These are phyloP conservation scores for Scarus forsteni DNA, from an alignment of 2,797 vertebrate genomes.

Conservation along the genomic window DNA sequence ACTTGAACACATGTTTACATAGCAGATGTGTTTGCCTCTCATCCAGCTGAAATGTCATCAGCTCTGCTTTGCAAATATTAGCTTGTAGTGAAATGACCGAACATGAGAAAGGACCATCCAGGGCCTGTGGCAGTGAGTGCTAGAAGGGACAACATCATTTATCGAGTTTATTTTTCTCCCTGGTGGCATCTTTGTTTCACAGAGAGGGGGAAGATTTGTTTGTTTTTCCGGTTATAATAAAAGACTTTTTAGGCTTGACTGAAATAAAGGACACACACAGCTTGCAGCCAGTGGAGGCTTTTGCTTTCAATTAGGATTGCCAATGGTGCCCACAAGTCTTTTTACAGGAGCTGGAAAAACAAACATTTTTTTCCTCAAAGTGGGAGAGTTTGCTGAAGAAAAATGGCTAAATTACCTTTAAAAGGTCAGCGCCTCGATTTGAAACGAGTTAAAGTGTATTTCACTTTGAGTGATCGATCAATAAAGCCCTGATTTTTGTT, in stretches of 20 bases:
- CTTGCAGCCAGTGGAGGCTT: slow-evolving; percentile 9
- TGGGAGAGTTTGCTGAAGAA: slow-evolving; percentile 24
- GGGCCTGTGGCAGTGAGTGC: slow-evolving; percentile 31
- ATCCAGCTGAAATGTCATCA: slow-evolving; percentile 56
- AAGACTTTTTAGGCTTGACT: slow-evolving; percentile 25
- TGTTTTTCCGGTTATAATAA: slow-evolving; percentile 21
- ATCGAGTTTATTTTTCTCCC: slow-evolving; percentile 28
- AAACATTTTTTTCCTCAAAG: slow-evolving; percentile 8
- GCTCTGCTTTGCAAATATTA: slow-evolving; percentile 62
- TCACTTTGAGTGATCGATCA: slow-evolving; percentile 30
- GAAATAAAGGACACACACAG: slow-evolving; percentile 20
- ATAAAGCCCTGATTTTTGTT: slow-evolving; percentile 37
- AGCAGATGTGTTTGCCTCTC: slow-evolving; percentile 75
- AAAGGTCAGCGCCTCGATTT: slow-evolving; percentile 31
- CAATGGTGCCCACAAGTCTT: slow-evolving; percentile 10
- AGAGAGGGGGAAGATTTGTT: background rate
- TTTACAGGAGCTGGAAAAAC: slow-evolving; percentile 26
- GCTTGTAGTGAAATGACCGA: slow-evolving; percentile 43
- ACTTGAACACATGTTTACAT: slow-evolving; percentile 78
- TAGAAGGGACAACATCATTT: slow-evolving; percentile 37
- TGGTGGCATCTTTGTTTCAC: slow-evolving; percentile 4
- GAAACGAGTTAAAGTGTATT: slow-evolving; percentile 19
- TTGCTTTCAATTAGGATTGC: slow-evolving; percentile 12
- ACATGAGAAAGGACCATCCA: slow-evolving; percentile 36
- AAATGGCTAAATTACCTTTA: slow-evolving; percentile 23